Evolutionary conservation across 2,888 invertebrate species (phyloP).

Genomic region (Meiosimyza decipiens): DNA sequence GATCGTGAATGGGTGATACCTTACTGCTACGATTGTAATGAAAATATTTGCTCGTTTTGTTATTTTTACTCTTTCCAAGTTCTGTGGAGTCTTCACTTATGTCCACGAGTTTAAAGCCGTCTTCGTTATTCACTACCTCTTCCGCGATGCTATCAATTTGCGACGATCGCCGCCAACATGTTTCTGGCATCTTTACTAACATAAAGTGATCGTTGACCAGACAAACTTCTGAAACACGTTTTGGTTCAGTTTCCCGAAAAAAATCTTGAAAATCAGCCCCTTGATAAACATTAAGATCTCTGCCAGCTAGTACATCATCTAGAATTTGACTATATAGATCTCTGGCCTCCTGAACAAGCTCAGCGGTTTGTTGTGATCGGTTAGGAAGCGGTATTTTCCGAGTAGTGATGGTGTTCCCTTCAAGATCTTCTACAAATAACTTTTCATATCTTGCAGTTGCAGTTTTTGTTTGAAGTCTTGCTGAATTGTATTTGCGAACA

Average conservation of each 20-base stretch:
- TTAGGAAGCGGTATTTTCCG: background rate
- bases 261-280: conserved; percentile 52
- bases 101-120: background rate
- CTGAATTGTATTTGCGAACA: conserved; percentile 11
- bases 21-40: conserved; percentile 26
- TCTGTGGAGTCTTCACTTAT: background rate
- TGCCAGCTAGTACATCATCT: conserved; percentile 24
- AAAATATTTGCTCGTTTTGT: conserved; percentile 19
- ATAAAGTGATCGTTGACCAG: conserved; percentile 62
- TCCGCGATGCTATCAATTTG: conserved; percentile 36
- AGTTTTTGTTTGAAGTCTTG: background rate
- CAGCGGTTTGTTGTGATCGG: background rate
- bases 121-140: conserved; percentile 29
- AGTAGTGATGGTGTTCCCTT: background rate
- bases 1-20: conserved; percentile 34
- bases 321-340: background rate
- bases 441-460: background rate
- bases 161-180: conserved; percentile 16
- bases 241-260: conserved; percentile 47
- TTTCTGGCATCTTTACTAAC: conserved; percentile 59
- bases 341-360: background rate
- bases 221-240: conserved; percentile 58
- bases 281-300: conserved; percentile 51
- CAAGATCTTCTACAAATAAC: conserved; percentile 12
- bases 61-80: background rate